Evolutionary conservation across 2,113 vertebrate genomes (phyloP), one percentile per base, ranked within the genome.

Genomic region (Hepsetus odoe): DNA sequence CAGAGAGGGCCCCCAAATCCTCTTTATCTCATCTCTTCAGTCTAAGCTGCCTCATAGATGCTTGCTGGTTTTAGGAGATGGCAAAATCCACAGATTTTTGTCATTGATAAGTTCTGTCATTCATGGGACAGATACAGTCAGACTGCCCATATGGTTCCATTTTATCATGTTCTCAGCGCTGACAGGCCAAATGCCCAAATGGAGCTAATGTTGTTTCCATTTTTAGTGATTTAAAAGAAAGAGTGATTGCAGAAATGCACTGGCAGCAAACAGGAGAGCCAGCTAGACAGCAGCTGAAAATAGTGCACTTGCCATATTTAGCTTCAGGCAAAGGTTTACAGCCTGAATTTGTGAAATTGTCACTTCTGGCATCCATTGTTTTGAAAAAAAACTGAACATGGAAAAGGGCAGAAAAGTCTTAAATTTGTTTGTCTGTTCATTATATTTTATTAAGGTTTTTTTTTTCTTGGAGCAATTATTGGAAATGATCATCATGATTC

Each of bases 1-100:
- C 61, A 65, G 33, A 58, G 55, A 75, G 16, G 73, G 46, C 40
- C 42, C n/a, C 30, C 55, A 51, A 44, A 70, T 61, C 40, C 28
- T 77, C 14, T 49, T 70, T 35, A 77, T 62, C 56, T 70, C 7
- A 28, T 62, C 30, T 51, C 16, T 14, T 42, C 11, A 24, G 30
- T 33, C 59, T 20, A 22, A 33, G 59, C 59, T 33, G 28, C 18
- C 16, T 33, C 30, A 62, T 14, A 33, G 59, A 22, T 18, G 66
- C 53, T 46, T 20, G 22, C n/a, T 11, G 28, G 8, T 46, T 70
- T 69, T 44, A 42, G 55, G 16, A n/a, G 65, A 76, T 32, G n/a
- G 38, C 28, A 35, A 33, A 35, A 72, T 72, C 53, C 30, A 44
- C 33, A 20, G 33, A 56, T 76, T 66, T 40, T 67, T 32, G 33